A percentile compares a stretch with the other conserved stretches of the same genome.
These are phyloP conservation scores for Indri indri DNA, from an alignment of 2,113 vertebrate genomes.

Conservation along the genomic window DNA sequence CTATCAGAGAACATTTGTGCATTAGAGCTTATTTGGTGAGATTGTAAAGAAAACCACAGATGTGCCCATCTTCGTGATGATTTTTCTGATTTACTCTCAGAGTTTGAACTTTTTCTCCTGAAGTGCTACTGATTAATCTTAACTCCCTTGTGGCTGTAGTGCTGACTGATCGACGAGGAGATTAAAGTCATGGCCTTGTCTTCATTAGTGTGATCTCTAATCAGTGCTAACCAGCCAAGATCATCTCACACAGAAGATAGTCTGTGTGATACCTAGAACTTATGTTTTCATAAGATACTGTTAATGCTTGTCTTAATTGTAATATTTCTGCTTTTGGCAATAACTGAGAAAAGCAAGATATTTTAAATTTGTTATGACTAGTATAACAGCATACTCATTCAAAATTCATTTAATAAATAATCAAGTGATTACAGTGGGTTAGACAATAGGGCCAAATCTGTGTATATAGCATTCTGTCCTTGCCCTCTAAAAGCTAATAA, in stretches of 20 bases:
- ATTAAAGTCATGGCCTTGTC: background rate
- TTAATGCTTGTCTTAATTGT: background rate
- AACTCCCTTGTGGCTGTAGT: background rate
- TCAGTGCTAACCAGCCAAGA: background rate
- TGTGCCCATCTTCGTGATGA: background rate
- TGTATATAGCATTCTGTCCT: background rate
- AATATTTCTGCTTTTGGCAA: background rate
- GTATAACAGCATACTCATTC: background rate
- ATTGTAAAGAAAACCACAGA: background rate
- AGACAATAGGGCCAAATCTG: background rate
- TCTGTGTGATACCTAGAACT: background rate
- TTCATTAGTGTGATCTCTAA: background rate
- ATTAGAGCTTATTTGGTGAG: conserved; percentile 97
- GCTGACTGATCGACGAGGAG: background rate
- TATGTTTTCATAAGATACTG: background rate
- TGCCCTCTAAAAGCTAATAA: background rate
- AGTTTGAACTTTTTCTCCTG: background rate
- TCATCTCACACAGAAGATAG: background rate
- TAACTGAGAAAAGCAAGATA: conserved; percentile 13
- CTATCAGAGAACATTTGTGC: conserved; percentile 96
- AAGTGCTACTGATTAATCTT: background rate
- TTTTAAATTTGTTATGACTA: background rate
- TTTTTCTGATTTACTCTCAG: background rate
- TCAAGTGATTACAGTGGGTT: background rate
- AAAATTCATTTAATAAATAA: background rate